These are phyloP conservation scores for Drosophila incognita DNA, from an alignment of 2,888 invertebrate genomes.

Conservation along the genomic window DNA sequence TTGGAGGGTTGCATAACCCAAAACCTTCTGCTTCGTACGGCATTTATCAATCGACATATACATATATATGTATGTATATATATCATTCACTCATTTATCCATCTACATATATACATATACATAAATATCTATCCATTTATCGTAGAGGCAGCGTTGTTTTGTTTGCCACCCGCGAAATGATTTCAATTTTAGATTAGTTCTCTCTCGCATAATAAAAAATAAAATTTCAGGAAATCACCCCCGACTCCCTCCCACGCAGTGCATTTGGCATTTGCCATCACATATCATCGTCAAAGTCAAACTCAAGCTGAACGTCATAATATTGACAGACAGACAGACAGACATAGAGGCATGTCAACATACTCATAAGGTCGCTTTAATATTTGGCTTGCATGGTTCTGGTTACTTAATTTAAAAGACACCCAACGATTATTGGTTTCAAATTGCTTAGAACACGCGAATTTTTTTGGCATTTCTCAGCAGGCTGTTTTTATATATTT, in stretches of 20 bases:
- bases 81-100: conserved; percentile 21
- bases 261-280: conserved; percentile 43
- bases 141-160: conserved; percentile 49
- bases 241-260: conserved; percentile 15
- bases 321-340: conserved; percentile 11
- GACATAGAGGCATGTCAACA: conserved; percentile 61
- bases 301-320: conserved; percentile 8
- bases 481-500: conserved; percentile 8
- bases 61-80: conserved; percentile 51
- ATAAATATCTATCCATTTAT: conserved; percentile 48
- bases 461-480: conserved; percentile 48
- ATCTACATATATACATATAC: conserved; percentile 24
- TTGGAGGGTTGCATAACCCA: conserved; percentile 13
- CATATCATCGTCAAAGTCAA: conserved; percentile 47
- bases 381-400: conserved; percentile 71
- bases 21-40: not conserved
- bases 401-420: conserved; percentile 80
- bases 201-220: conserved; percentile 33
- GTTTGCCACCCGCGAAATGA: conserved; percentile 66
- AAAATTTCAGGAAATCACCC: conserved; percentile 15
- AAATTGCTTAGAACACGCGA: conserved; percentile 81
- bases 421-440: conserved; percentile 78
- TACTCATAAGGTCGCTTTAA: conserved; percentile 39
- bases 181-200: conserved; percentile 83
- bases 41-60: conserved; percentile 65